Percentiles rank a stretch among this genome's conserved stretches.
phyloP scores from a whole-genome alignment of 2,113 vertebrate species.

The Macquaria ambigua region DNA sequence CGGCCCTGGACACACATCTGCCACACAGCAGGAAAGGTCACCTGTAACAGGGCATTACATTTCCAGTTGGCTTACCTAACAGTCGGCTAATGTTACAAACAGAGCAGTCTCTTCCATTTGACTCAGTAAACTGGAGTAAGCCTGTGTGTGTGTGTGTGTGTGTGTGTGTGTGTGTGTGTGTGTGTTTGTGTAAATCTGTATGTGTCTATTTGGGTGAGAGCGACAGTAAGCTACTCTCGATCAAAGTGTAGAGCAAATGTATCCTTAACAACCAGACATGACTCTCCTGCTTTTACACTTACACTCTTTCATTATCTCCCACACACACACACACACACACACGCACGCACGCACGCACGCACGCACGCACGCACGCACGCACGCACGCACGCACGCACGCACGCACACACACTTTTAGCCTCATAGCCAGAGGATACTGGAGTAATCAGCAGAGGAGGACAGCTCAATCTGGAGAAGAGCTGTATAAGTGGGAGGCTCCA shows the following conservation, averaged over 20 bases:
- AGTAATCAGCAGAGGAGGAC: constrained; percentile 62
- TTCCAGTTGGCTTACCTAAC: constrained; percentile 52
- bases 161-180: constrained; percentile 25
- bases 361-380: neutral
- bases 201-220: constrained; percentile 12
- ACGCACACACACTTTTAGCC: neutral
- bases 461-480: constrained; percentile 37
- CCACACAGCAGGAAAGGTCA: constrained; percentile 58
- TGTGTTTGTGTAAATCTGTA: constrained; percentile 5
- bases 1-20: constrained; percentile 27
- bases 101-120: constrained; percentile 33
- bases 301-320: neutral
- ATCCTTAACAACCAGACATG: constrained; percentile 32
- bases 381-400: neutral
- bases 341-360: neutral
- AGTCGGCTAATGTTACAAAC: constrained; percentile 45
- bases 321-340: neutral
- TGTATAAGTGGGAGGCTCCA: constrained; percentile 34
- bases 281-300: constrained; percentile 40
- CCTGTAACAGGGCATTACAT: constrained; percentile 47
- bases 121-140: constrained; percentile 34
- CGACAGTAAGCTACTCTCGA: constrained; percentile 25
- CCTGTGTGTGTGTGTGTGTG: constrained; percentile 19
- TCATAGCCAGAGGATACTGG: constrained; percentile 49
- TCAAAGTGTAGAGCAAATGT: constrained; percentile 45